Percentiles rank a stretch among this genome's conserved stretches.
Conservation (phyloP, 64 coral and sea anemone species). For the Montipora efflorescens region DNA sequence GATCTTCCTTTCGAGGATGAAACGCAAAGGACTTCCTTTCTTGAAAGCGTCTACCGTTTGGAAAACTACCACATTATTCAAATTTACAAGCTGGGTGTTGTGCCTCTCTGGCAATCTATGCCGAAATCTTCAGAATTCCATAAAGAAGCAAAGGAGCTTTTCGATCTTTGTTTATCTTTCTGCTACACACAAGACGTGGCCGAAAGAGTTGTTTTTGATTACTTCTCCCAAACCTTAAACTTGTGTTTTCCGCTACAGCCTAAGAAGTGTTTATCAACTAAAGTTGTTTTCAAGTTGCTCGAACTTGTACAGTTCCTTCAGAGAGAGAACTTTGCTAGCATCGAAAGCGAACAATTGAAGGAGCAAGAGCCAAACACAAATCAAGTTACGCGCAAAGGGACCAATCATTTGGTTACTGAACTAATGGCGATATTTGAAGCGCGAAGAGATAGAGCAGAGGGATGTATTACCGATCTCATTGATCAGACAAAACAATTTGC, state of each 20-base stretch:
- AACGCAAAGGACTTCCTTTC: neutral
- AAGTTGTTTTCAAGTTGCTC: neutral
- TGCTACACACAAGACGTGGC: slow-evolving; percentile 16
- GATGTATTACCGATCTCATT: neutral
- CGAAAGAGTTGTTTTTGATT: slow-evolving; percentile 3
- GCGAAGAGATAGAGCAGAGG: neutral
- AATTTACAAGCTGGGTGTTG: neutral
- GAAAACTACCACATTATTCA: neutral
- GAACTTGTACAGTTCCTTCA: neutral
- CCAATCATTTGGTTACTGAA: neutral
- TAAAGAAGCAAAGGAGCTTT: neutral
- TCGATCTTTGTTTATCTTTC: slow-evolving; percentile 9
- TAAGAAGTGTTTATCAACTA: neutral
- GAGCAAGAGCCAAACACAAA: too few relatives aligned
- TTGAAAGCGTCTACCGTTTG: neutral
- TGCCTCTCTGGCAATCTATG: neutral
- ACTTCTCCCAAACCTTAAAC: neutral
- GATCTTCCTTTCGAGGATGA: neutral
- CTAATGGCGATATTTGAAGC: neutral
- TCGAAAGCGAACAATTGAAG: neutral
- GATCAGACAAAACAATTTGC: neutral
- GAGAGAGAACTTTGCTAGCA: neutral
- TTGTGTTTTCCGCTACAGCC: neutral
- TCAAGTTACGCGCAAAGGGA: neutral
- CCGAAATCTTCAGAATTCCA: neutral